A percentile compares a stretch with the other conserved stretches of the same genome.
Conservation (phyloP, 2,797 vertebrate species). For the Sebastes matsubarae region DNA sequence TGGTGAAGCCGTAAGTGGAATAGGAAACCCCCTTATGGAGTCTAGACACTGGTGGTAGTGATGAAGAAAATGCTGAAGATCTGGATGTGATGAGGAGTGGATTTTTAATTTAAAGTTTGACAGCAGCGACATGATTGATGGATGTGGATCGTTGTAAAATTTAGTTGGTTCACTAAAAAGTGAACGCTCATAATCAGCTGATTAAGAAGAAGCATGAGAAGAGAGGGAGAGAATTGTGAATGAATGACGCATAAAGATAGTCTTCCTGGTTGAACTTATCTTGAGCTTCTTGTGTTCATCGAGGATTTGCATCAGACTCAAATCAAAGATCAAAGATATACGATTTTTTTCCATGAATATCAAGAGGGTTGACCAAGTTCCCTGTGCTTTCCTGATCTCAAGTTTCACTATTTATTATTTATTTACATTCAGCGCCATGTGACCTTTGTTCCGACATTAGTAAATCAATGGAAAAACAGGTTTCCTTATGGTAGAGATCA, state of each 20-base stretch:
- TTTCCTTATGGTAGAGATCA: neutral
- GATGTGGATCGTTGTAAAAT: neutral
- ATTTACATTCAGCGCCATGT: neutral
- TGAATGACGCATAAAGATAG: neutral
- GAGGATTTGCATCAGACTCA: neutral
- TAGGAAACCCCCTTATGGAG: neutral
- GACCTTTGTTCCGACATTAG: neutral
- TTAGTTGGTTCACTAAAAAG: neutral
- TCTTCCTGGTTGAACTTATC: neutral
- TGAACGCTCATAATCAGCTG: neutral
- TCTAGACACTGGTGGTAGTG: neutral
- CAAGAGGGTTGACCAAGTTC: neutral
- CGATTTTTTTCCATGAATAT: neutral
- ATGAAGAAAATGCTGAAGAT: neutral
- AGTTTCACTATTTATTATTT: neutral
- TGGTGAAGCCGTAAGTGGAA: neutral
- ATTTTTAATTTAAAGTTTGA: neutral
- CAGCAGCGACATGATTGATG: neutral
- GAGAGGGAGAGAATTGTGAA: neutral
- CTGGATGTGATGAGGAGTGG: neutral
- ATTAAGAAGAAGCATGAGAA: neutral
- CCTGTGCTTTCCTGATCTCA: neutral
- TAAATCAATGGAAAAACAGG: neutral
- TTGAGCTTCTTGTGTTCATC: neutral
- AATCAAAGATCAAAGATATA: neutral